Conservation (phyloP, 2,113 vertebrate species). For the Thalassarche chlororhynchos region DNA sequence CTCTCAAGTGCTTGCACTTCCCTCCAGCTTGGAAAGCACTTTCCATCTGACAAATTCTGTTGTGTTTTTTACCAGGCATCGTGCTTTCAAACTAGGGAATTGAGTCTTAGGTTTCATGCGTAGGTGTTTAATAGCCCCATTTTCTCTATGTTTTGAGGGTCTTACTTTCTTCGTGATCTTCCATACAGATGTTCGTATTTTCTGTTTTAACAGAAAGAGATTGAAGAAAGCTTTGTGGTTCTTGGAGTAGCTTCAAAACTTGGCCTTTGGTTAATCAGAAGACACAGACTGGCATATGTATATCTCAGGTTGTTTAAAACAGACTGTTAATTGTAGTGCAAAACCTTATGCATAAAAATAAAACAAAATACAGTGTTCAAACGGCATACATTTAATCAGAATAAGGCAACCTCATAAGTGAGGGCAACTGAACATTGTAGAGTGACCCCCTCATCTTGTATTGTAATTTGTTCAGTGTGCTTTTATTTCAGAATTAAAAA, state of each 20-base stretch:
- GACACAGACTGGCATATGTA: neutral
- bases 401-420: neutral
- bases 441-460: neutral
- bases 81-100: neutral
- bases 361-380: neutral
- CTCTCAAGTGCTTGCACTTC: neutral
- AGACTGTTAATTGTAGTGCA: neutral
- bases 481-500: neutral
- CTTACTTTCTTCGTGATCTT: neutral
- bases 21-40: neutral
- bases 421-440: neutral
- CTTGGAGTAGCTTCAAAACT: neutral
- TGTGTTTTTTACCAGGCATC: neutral
- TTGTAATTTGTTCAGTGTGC: neutral
- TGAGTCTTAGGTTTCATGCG: neutral
- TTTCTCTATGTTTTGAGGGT: neutral
- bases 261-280: neutral
- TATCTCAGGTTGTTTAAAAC: neutral
- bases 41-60: neutral
- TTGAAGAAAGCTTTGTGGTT: neutral
- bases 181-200: neutral
- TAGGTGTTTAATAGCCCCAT: neutral
- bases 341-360: neutral
- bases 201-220: neutral
- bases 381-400: neutral